Percentiles rank a stretch among this genome's conserved stretches.
Conservation (phyloP, 1,140 invertebrate species). For the Helicoverpa zea region DNA sequence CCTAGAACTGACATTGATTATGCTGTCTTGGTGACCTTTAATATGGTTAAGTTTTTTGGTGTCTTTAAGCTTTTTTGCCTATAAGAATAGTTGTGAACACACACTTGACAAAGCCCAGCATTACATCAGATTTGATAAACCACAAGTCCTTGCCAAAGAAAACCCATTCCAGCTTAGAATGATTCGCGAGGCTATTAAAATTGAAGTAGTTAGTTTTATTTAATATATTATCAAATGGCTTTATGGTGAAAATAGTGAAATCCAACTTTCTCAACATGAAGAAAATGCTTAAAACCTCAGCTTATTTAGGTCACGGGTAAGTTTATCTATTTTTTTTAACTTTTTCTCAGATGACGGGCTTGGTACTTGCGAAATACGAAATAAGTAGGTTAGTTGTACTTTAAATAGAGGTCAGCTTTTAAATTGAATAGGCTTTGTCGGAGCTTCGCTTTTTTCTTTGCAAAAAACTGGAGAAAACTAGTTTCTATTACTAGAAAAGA, state of each 20-base stretch:
- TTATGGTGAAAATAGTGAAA: neutral
- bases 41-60: no score
- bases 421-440: slow-evolving; percentile 26
- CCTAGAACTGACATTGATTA: neutral
- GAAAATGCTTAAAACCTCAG: slow-evolving; percentile 30
- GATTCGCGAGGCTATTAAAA: no score
- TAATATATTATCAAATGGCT: neutral
- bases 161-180: no score
- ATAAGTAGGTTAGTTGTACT: slow-evolving; percentile 30
- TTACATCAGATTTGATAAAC: no score
- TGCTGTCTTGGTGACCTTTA: neutral
- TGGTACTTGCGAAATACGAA: slow-evolving; percentile 24
- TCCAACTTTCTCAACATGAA: neutral
- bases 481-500: neutral
- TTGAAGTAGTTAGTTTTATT: no score
- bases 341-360: slow-evolving; percentile 13
- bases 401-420: slow-evolving; percentile 23
- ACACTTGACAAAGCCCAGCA: no score
- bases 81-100: no score
- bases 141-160: no score
- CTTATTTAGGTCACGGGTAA: slow-evolving; percentile 33
- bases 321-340: slow-evolving; percentile 28
- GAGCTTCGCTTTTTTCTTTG: neutral
- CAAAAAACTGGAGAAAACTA: neutral
- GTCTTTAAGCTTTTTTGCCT: no score